Evolutionary conservation across 1,140 invertebrate species (phyloP).

Genomic region (Bombus terrestris): DNA sequence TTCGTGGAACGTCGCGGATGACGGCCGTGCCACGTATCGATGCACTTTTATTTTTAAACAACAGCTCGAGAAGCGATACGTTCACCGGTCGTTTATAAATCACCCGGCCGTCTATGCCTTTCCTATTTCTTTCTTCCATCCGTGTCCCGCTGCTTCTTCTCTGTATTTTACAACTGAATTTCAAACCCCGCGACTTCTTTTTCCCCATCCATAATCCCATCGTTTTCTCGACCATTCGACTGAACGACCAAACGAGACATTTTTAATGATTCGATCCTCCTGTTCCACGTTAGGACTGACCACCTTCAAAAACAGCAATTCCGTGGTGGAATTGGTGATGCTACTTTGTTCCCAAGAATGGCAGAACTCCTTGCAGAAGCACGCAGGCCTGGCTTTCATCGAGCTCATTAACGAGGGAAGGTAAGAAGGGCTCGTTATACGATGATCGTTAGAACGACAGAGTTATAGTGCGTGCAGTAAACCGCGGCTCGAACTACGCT

Average conservation of each 20-base stretch:
- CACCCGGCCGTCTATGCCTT: conserved; percentile 3
- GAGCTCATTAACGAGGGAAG: conserved; percentile 99
- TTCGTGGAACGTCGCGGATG: conserved; percentile 67
- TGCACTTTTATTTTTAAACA: conserved; percentile 69
- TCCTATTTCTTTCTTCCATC: not conserved
- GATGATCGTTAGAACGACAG: conserved; percentile 44
- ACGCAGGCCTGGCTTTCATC: conserved; percentile 99
- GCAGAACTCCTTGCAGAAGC: conserved; percentile 99
- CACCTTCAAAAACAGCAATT: conserved; percentile 98
- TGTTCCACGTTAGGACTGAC: conserved; percentile 88
- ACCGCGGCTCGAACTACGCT: conserved; percentile 3
- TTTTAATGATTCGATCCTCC: conserved; percentile 40
- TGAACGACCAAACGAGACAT: too few species aligned
- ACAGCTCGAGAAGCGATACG: conserved; percentile 51
- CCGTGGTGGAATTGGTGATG: conserved; percentile 99
- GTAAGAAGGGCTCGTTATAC: conserved; percentile 76
- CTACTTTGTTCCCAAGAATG: conserved; percentile 99
- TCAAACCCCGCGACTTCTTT: not conserved
- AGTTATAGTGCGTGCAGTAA: conserved; percentile 57
- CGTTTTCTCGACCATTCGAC: too few species aligned
- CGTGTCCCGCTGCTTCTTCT: not conserved
- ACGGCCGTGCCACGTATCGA: conserved; percentile 62
- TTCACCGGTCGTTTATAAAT: conserved; percentile 2
- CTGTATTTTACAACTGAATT: not conserved
- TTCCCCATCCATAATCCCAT: too few species aligned